Base-by-base conservation (phyloP, 2,888 invertebrate species). In the Sepioteuthis lessoniana region DNA sequence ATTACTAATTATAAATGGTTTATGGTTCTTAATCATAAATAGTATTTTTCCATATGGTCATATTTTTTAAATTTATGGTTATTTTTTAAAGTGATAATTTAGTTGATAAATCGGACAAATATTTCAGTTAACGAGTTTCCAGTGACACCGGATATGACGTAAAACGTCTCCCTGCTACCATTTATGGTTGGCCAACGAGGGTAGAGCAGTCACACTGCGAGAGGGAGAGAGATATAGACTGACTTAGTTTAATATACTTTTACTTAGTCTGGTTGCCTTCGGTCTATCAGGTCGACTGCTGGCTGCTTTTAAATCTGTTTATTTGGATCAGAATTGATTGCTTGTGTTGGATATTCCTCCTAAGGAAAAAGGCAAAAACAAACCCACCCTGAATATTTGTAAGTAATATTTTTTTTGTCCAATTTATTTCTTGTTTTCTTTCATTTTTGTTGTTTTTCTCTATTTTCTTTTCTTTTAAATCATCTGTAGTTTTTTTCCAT, bases 81-180 rank as follows among this genome's bases (percentile, higher is more conserved):
- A 25, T 55, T 25, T 25, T 55, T 47, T 19, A 19, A 19, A 47
- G 16, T 16, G 19, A 47, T 13, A 47, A 16, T 55, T 55, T 21
- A 55, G 7, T 25, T 25, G 55, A 55, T 76, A 76, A 76, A 35
- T 35, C 76, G 76, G 76, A n/a, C 76, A 76, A 76, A 76, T 76
- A 76, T 76, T 76, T 76, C n/a, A 76, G 76, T n/a, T 0, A 76
- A 76, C 76, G 76, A 16, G n/a, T 76, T 76, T 76, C 76, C 76
- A 76, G n/a, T 76, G 76, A 47, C 92, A 92, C 92, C 92, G 92
- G 92, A 92, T 47, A 46, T 92, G 92, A 92, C 92, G 92, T 47
- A 46, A 92, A 92, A 42, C 92, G 28, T 92, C 8, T 47, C 42
- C 38, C 46, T 92, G 42, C 28, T 92, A n/a, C 92, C 92, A 47